A percentile compares a stretch with the other conserved stretches of the same genome.
Conservation (phyloP, 2,888 invertebrate genomes). For the Torymus tubicola region DNA sequence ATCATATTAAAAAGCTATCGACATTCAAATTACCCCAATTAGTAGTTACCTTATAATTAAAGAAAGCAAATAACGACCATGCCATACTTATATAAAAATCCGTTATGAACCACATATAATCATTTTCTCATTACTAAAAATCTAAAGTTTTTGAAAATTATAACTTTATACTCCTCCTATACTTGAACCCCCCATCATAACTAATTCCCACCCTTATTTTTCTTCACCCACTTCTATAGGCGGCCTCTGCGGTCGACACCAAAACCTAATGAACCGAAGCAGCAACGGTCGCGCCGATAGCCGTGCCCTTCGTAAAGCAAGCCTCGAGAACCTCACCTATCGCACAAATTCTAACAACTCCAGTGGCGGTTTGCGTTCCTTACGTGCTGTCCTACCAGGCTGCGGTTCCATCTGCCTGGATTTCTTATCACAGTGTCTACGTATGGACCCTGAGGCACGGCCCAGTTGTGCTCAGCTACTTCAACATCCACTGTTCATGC, state of each 20-base stretch:
- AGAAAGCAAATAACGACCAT: too few species aligned
- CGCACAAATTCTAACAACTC: slow-evolving; percentile 61
- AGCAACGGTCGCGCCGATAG: slow-evolving; percentile 57
- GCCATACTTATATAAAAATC: too few species aligned
- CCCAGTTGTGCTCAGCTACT: slow-evolving; percentile 82
- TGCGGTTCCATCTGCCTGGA: slow-evolving; percentile 77
- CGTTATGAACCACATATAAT: too few species aligned
- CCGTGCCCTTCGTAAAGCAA: slow-evolving; percentile 72
- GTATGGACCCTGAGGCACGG: slow-evolving; percentile 83
- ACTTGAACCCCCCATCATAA: too few species aligned
- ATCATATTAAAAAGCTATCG: too few species aligned
- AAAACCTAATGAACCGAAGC: slow-evolving; percentile 63
- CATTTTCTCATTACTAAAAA: too few species aligned
- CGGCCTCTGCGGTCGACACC: slow-evolving; percentile 67
- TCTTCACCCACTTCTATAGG: slow-evolving; percentile 55
- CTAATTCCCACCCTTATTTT: too few species aligned
- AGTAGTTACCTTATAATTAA: too few species aligned
- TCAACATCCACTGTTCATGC: slow-evolving; percentile 82
- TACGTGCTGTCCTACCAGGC: slow-evolving; percentile 73
- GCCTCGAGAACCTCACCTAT: slow-evolving; percentile 60
- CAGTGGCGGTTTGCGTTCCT: slow-evolving; percentile 64
- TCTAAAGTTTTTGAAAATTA: too few species aligned
- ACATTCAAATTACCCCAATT: too few species aligned
- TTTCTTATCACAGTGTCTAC: slow-evolving; percentile 79
- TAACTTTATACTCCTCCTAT: too few species aligned